Percentiles rank a stretch among this genome's conserved stretches.
phyloP scores from a whole-genome alignment of 2,888 invertebrate species.

The Sceliomorpha sp. region DNA sequence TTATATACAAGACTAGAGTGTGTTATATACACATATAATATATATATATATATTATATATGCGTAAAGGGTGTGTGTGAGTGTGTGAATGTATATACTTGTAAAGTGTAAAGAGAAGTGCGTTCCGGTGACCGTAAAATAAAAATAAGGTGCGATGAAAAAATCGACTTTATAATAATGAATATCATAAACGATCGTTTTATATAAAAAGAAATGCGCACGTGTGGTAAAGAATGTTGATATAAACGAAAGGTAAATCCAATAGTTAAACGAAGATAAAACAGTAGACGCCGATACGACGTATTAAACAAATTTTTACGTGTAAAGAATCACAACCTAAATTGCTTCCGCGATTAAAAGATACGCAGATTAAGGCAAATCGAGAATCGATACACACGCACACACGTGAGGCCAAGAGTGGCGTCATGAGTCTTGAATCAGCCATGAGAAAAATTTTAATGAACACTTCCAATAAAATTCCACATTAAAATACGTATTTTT shows the following conservation, averaged over 20 bases:
- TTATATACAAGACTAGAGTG: constrained; percentile 51
- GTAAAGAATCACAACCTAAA: constrained; percentile 67
- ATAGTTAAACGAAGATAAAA: constrained; percentile 55
- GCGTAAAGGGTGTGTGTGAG: constrained; percentile 46
- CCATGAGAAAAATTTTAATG: too few relatives aligned
- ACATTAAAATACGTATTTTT: too few relatives aligned
- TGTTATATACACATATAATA: too few relatives aligned
- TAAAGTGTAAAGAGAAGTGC: constrained; percentile 53
- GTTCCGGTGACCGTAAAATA: constrained; percentile 44
- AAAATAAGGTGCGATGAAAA: constrained; percentile 53
- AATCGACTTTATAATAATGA: constrained; percentile 60
- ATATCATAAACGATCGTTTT: constrained; percentile 64
- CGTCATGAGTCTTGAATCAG: constrained; percentile 13
- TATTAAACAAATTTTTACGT: constrained; percentile 64
- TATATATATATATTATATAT: constrained; percentile 44
- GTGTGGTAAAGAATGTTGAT: constrained; percentile 62
- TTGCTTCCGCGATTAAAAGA: constrained; percentile 61
- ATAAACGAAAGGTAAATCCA: constrained; percentile 49
- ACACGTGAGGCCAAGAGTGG: constrained; percentile 26
- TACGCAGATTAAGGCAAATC: constrained; percentile 32
- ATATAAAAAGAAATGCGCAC: constrained; percentile 64
- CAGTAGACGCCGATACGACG: constrained; percentile 54
- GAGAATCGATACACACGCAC: constrained; percentile 43
- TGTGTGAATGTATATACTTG: constrained; percentile 37
- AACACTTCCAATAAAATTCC: too few relatives aligned